Conservation (phyloP, 1,140 invertebrate genomes). For the Cardiocondyla obscurior region DNA sequence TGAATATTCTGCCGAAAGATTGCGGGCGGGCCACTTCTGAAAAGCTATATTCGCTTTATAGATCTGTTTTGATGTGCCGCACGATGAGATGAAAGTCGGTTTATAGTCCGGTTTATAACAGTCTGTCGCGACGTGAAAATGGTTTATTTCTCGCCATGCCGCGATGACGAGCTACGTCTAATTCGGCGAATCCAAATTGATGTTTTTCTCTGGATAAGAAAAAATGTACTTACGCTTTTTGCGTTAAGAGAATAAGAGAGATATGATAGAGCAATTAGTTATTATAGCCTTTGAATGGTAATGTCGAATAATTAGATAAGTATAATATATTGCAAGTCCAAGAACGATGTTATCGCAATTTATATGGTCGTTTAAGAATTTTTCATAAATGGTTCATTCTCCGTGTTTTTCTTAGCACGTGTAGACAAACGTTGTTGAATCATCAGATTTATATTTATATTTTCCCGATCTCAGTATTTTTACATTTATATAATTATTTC, state of each 20-base stretch:
- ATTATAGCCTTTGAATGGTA: neutral
- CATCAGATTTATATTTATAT: neutral
- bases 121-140: neutral
- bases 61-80: neutral
- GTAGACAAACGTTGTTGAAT: neutral
- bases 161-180: neutral
- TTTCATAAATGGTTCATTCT: neutral
- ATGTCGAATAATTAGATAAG: neutral
- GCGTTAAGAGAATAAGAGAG: neutral
- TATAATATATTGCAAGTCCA: no score
- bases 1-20: neutral
- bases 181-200: conserved; percentile 1
- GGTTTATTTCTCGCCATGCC: neutral
- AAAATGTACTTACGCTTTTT: neutral
- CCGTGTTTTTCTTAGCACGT: neutral
- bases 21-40: neutral
- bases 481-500: neutral
- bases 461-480: neutral
- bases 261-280: neutral
- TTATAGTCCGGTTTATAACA: neutral
- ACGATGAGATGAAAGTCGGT: neutral
- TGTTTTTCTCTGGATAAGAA: neutral
- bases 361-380: neutral
- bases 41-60: neutral
- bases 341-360: neutral